Evolutionary conservation across 2,888 invertebrate species (phyloP).

Genomic region (Torymus auratus): DNA sequence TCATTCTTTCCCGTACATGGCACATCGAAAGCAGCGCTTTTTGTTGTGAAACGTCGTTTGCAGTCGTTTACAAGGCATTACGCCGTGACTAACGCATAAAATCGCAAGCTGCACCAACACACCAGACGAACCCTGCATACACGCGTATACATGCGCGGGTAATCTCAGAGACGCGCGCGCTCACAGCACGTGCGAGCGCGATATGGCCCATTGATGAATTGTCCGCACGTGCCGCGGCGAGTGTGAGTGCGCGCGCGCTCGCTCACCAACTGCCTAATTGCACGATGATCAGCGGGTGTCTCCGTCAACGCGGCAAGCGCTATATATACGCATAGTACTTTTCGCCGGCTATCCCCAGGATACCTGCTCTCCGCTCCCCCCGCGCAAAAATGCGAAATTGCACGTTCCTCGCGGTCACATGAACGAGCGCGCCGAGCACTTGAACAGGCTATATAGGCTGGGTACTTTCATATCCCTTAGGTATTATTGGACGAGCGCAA

Average conservation of each 20-base stretch:
- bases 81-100: conserved; percentile 58
- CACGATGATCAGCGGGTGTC: conserved; percentile 74
- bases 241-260: conserved; percentile 51
- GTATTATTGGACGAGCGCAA: too few species aligned
- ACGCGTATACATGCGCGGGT: conserved; percentile 2
- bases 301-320: conserved; percentile 61
- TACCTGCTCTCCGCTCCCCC: too few species aligned
- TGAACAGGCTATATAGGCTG: not conserved
- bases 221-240: conserved; percentile 72
- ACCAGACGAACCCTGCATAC: not conserved
- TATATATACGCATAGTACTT: too few species aligned
- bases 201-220: conserved; percentile 72
- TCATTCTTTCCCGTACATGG: too few species aligned
- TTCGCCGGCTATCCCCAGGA: too few species aligned
- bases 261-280: conserved; percentile 74
- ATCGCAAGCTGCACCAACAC: conserved; percentile 42
- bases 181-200: conserved; percentile 48
- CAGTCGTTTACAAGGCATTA: conserved; percentile 57
- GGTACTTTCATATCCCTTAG: too few species aligned
- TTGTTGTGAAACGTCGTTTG: conserved; percentile 53
- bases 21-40: conserved; percentile 6
- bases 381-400: conserved; percentile 69
- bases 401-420: conserved; percentile 69
- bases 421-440: conserved; percentile 56
- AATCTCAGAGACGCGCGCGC: conserved; percentile 39